These are phyloP conservation scores for Alentia gelatinosa DNA, from an alignment of 2,888 invertebrate genomes.

Conservation along the genomic window DNA sequence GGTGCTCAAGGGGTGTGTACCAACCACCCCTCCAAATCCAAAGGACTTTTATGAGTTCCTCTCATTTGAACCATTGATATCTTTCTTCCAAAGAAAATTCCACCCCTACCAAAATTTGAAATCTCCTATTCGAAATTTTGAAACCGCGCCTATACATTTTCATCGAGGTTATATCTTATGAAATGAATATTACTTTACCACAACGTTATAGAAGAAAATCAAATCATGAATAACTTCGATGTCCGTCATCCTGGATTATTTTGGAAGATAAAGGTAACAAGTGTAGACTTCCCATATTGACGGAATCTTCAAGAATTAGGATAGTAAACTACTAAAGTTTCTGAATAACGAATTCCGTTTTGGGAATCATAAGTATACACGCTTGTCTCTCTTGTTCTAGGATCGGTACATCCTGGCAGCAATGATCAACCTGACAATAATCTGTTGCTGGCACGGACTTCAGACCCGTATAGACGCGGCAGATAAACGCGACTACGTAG, in stretches of 20 bases:
- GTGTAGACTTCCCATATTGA: not conserved
- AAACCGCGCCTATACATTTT: too few species aligned
- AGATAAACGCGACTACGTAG: constrained; percentile 56
- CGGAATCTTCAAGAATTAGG: not conserved
- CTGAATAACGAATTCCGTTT: not conserved
- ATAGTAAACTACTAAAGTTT: not conserved
- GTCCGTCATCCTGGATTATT: not conserved
- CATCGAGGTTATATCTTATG: too few species aligned
- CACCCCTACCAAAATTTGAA: too few species aligned
- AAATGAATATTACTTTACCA: too few species aligned
- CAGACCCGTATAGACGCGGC: constrained; percentile 69
- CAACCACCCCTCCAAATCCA: too few species aligned
- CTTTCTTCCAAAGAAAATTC: too few species aligned
- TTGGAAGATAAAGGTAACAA: not conserved
- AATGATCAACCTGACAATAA: constrained; percentile 76
- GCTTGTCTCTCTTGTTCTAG: too few species aligned
- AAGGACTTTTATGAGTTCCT: too few species aligned
- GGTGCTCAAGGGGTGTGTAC: too few species aligned
- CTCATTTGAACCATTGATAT: too few species aligned
- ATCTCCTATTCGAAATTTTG: too few species aligned
- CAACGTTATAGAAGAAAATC: not conserved
- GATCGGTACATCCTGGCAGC: constrained; percentile 73
- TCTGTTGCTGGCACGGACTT: constrained; percentile 79
- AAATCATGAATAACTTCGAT: not conserved
- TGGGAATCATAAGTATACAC: too few species aligned